A percentile compares a stretch with the other conserved stretches of the same genome.
Conservation (phyloP, 2,113 vertebrate genomes). For the Sorex araneus region DNA sequence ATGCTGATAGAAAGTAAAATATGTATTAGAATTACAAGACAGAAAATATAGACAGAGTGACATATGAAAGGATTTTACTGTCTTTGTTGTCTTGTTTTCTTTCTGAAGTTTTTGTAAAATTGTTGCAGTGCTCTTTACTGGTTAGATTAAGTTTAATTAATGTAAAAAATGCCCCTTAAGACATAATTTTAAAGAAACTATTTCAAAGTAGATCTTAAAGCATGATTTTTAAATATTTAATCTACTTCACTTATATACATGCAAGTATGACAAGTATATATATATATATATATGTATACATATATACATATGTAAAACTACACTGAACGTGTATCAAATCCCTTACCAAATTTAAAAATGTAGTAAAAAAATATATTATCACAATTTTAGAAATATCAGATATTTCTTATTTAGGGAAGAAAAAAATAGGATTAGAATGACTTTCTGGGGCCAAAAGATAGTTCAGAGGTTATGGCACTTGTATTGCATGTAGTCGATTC, state of each 20-base stretch:
- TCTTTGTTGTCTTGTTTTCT: not conserved
- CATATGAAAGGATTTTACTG: not conserved
- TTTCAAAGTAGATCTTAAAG: not conserved
- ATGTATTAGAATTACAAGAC: not conserved
- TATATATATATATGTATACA: no score
- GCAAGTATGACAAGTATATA: not conserved
- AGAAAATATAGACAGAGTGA: not conserved
- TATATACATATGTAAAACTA: no score
- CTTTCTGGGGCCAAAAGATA: not conserved
- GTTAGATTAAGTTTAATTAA: not conserved
- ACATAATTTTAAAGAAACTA: not conserved
- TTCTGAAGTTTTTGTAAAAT: not conserved
- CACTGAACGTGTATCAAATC: not conserved
- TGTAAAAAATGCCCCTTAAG: not conserved
- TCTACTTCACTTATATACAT: not conserved
- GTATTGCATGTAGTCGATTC: no score
- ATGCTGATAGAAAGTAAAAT: not conserved
- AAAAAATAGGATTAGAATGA: not conserved
- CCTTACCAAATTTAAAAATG: not conserved
- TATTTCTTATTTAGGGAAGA: not conserved
- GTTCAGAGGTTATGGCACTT: no score
- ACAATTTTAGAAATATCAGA: not conserved
- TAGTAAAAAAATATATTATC: not conserved
- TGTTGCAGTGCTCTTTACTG: not conserved
- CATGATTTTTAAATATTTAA: slow-evolving; percentile 20